These are phyloP conservation scores for Ecliptopera silaceata DNA, from an alignment of 2,888 invertebrate genomes.

Conservation along the genomic window DNA sequence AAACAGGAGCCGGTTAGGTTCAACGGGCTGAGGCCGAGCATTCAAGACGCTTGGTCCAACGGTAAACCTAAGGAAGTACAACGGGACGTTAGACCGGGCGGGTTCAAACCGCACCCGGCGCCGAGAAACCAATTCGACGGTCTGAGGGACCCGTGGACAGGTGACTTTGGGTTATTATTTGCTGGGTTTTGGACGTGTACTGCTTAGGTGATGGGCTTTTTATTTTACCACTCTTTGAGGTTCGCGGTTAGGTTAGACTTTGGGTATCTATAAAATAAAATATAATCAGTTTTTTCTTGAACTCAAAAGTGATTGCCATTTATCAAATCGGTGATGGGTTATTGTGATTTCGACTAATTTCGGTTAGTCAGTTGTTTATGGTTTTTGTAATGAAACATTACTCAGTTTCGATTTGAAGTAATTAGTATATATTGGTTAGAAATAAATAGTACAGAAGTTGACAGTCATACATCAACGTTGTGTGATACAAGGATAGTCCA, in stretches of 20 bases:
- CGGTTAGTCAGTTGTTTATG: too few relatives aligned
- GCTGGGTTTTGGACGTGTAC: slow-evolving; percentile 65
- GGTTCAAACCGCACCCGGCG: slow-evolving; percentile 67
- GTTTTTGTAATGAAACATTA: too few relatives aligned
- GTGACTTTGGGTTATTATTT: slow-evolving; percentile 83
- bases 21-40: neutral
- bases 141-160: slow-evolving; percentile 83
- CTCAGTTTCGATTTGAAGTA: too few relatives aligned
- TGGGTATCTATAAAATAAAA: neutral
- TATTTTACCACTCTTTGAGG: neutral
- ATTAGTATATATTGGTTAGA: too few relatives aligned
- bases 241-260: neutral
- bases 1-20: neutral
- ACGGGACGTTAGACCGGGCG: slow-evolving; percentile 26
- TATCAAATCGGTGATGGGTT: too few relatives aligned
- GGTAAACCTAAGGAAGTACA: too few relatives aligned
- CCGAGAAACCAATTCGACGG: slow-evolving; percentile 74
- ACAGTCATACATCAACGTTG: too few relatives aligned
- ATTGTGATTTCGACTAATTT: too few relatives aligned
- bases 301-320: too few relatives aligned
- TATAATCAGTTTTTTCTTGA: neutral
- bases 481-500: too few relatives aligned
- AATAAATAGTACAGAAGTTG: too few relatives aligned
- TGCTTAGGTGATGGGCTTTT: slow-evolving; percentile 39
- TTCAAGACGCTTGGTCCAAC: neutral